These are phyloP conservation scores for Cotesia vestalis DNA, from an alignment of 1,140 invertebrate species.

Conservation along the genomic window DNA sequence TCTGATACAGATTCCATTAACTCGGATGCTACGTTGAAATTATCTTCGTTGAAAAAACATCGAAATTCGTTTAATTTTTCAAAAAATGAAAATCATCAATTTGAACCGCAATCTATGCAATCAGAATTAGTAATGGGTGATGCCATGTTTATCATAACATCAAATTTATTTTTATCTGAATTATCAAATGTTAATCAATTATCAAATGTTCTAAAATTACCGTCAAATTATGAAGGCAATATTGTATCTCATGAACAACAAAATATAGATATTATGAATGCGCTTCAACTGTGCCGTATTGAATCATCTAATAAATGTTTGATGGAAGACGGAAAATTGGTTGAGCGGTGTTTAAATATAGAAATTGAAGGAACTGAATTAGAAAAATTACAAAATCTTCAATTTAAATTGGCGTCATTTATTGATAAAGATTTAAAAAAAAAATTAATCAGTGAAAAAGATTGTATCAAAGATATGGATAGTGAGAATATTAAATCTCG, in stretches of 20 bases:
- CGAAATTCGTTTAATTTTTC: slow-evolving; percentile 39
- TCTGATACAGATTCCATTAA: slow-evolving; percentile 59
- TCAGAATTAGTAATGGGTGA: slow-evolving; percentile 57
- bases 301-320: slow-evolving; percentile 24
- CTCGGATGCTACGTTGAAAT: slow-evolving; percentile 49
- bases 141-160: slow-evolving; percentile 57
- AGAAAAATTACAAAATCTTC: slow-evolving; percentile 50
- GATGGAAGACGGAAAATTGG: slow-evolving; percentile 44
- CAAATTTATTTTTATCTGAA: slow-evolving; percentile 49
- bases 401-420: slow-evolving; percentile 54
- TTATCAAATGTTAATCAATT: slow-evolving; percentile 31
- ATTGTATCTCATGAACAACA: slow-evolving; percentile 45
- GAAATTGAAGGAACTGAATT: slow-evolving; percentile 58
- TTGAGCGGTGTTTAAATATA: slow-evolving; percentile 59
- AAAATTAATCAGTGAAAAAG: slow-evolving; percentile 32
- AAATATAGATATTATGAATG: slow-evolving; percentile 60
- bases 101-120: slow-evolving; percentile 38
- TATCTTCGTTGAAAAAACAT: slow-evolving; percentile 61
- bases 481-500: slow-evolving; percentile 17
- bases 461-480: slow-evolving; percentile 25
- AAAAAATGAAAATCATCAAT: slow-evolving; percentile 15
- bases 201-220: slow-evolving; percentile 34
- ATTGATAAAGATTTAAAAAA: slow-evolving; percentile 56
- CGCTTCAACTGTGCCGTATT: slow-evolving; percentile 55
- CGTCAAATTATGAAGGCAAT: slow-evolving; percentile 22